Evolutionary conservation across 1,140 invertebrate species (phyloP).

Genomic region (Oedothorax gibbosus): DNA sequence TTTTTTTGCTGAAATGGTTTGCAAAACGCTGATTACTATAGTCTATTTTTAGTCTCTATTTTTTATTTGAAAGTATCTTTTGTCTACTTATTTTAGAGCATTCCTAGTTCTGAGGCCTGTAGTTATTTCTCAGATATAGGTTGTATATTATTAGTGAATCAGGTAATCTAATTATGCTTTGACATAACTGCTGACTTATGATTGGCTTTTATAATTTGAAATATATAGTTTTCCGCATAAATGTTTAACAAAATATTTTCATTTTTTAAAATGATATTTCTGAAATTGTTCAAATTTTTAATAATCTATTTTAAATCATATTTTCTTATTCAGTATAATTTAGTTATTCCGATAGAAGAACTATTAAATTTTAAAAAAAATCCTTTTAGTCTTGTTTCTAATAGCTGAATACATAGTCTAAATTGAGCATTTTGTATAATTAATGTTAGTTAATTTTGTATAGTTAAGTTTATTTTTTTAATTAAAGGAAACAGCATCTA

Average conservation of each 20-base stretch:
- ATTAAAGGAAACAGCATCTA: slow-evolving; percentile 18
- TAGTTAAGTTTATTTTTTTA: too few relatives aligned
- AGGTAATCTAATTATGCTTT: neutral
- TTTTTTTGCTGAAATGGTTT: too few relatives aligned
- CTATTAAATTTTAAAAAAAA: neutral
- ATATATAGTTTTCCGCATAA: neutral
- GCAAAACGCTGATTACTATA: too few relatives aligned
- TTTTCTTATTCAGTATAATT: neutral
- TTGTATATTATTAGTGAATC: too few relatives aligned
- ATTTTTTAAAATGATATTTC: neutral
- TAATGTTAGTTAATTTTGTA: too few relatives aligned
- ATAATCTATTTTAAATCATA: neutral
- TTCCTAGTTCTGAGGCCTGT: too few relatives aligned
- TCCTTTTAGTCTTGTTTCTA: neutral
- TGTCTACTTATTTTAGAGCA: too few relatives aligned
- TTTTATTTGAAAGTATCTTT: too few relatives aligned
- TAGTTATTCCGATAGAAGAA: neutral
- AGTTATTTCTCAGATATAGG: too few relatives aligned
- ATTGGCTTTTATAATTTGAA: neutral
- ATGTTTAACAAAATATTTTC: neutral
- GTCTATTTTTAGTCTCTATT: too few relatives aligned
- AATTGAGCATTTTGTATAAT: neutral
- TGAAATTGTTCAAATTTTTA: neutral
- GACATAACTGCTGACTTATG: too few relatives aligned
- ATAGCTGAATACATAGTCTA: neutral